Base-by-base conservation (phyloP, 1,140 invertebrate genomes). In the Ganaspis sp. region DNA sequence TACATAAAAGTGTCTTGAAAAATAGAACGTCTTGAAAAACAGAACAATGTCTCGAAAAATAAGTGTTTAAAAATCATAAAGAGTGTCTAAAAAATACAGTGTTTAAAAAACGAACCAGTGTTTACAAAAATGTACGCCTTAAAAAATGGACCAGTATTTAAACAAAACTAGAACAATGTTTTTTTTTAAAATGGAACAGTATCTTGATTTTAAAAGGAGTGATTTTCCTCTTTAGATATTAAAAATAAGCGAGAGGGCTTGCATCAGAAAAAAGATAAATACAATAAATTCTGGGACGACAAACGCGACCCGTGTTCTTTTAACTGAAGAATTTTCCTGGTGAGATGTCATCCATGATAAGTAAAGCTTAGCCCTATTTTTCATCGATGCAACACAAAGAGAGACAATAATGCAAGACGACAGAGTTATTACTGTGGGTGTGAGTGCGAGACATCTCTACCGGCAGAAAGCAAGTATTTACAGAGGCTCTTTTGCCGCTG, bases 401-500 rank as follows among this genome's bases (percentile, higher is more conserved):
- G 11, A 58, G 21, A 26, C 21, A 21, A 5, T 17, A 49, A 17
- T 4, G 5, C n/a, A 49, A 17, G 17, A 17, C 12, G 17, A 49
- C 17, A 49, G 6, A 49, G n/a, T 5, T 49, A 49, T 17, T 17
- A 3, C 4, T 5, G 17, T 17, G 17, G 17, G 17, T 37, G 70
- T 17, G 38, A 19, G 45, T 23, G 26, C 34, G 29, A 11, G 9
- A 23, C 9, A 23, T 17, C 4, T 40, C 58, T 45, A 12, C 40
- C 38, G 73, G 15, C 21, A 64, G 49, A 49, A 34, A 74, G 73
- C 75, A 84, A 81, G 76, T 78, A 83, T 85, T 85, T 77, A 83
- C 72, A 71, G 70, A 79, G 71, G 77, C 77, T 77, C 75, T 71
- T 70, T 73, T 77, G 76, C 77, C 70, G 75, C 69, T 79, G 77